Base-by-base conservation (phyloP, 2,888 invertebrate species). In the Drosophila prostipennis region DNA sequence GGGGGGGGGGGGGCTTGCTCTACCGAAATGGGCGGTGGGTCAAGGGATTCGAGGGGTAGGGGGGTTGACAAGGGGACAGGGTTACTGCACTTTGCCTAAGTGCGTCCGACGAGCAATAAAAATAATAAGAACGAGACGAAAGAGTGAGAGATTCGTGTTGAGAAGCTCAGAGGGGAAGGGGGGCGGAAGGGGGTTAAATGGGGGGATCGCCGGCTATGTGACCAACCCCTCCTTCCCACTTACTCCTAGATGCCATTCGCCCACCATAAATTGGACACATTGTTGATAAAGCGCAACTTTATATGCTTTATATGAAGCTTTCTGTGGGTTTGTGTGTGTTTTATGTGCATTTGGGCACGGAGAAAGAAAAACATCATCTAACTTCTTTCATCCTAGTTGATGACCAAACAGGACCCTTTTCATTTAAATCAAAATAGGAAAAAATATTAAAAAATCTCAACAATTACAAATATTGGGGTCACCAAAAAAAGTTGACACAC, bases 251-350 rank as follows among this genome's bases (percentile, higher is more conserved):
- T 65, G 68, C 43, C 64, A 52, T 43, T 64, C 67, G 65, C 67
- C 55, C 71, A 58, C 78, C 84, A 87, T 81, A 81, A 81, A 81
- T 81, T 81, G 87, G 81, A 84, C 81, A 81, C 81, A 81, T 87
- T 81, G 87, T 81, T 87, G 81, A 81, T 81, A 81, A 81, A 81
- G 79, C 81, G 81, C 81, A 81, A 81, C 81, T 81, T 81, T 87
- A 81, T 81, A 87, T 78, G 81, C 72, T 81, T 81, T 84, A 87
- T 87, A 87, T 80, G 85, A 87, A 82, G 85, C 82, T 75, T 81
- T 74, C 72, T 69, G 70, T 69, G 54, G 69, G 65, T 68, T 48
- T 29, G 53, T 51, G 46, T 42, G 34, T 11, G 39, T 32, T 36
- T 58, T 45, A 49, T 45, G 34, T 54, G 43, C 53, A 19, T 53